Conservation (phyloP, 2,888 invertebrate genomes). For the Spilarctia lutea region DNA sequence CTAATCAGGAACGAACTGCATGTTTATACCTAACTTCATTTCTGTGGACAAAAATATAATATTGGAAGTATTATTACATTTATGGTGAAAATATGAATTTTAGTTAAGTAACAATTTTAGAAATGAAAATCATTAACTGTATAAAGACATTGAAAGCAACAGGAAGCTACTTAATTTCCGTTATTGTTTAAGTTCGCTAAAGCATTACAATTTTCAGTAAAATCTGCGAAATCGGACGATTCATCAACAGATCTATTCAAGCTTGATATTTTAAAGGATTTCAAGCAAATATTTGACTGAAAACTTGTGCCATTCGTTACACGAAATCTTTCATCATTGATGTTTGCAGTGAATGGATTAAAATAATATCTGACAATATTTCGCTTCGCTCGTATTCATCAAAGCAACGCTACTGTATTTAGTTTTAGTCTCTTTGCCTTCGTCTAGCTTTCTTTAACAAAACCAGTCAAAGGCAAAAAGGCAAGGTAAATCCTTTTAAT, state of each 20-base stretch:
- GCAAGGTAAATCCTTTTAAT: conserved; percentile 28
- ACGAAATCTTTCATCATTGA: conserved; percentile 22
- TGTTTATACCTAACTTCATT: conserved; percentile 20
- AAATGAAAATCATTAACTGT: conserved; percentile 49
- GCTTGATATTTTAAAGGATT: conserved; percentile 47
- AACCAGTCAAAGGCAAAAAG: conserved; percentile 9
- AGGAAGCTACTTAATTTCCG: conserved; percentile 60
- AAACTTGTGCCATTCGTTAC: conserved; percentile 31
- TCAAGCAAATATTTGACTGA: conserved; percentile 46
- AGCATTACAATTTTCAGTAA: conserved; percentile 46
- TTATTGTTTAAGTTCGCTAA: conserved; percentile 59
- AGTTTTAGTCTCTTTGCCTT: conserved; percentile 24
- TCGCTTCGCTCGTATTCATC: conserved; percentile 8
- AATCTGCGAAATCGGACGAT: conserved; percentile 48
- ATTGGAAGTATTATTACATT: conserved; percentile 6
- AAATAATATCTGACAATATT: not conserved
- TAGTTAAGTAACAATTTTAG: conserved; percentile 28
- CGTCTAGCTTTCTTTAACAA: conserved; percentile 14
- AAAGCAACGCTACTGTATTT: conserved; percentile 16
- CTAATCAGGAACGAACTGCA: conserved; percentile 31
- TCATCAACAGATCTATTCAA: conserved; percentile 54
- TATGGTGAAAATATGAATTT: conserved; percentile 22
- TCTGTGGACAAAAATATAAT: conserved; percentile 12
- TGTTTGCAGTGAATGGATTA: conserved; percentile 5
- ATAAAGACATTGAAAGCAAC: conserved; percentile 55